These are phyloP conservation scores for Gobiocypris rarus DNA, from an alignment of 2,113 vertebrate genomes.

Conservation along the genomic window DNA sequence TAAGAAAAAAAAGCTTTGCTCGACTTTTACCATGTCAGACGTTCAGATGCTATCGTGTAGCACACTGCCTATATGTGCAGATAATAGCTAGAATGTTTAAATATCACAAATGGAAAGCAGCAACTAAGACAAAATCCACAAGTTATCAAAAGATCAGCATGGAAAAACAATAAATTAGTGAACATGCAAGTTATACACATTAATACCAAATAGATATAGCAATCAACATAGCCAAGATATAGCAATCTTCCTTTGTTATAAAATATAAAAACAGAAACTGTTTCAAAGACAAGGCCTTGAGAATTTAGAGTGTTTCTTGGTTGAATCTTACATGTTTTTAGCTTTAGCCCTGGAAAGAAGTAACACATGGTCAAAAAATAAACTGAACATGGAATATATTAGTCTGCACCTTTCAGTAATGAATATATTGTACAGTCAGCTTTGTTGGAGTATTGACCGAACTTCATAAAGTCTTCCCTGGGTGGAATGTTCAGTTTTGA, in stretches of 20 bases:
- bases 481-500: conserved; percentile 70
- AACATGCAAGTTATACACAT: background rate
- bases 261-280: background rate
- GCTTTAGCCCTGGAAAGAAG: background rate
- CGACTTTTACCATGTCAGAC: background rate
- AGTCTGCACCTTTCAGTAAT: background rate
- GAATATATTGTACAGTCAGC: background rate
- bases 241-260: too few species aligned
- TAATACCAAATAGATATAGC: too few species aligned
- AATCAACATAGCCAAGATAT: too few species aligned
- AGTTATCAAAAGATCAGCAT: background rate
- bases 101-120: background rate
- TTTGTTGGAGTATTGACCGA: background rate
- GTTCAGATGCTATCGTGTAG: background rate
- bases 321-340: background rate
- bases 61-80: background rate
- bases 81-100: background rate
- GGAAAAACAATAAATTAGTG: background rate
- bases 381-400: background rate
- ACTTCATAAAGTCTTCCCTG: conserved; percentile 31
- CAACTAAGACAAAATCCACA: background rate
- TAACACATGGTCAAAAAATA: background rate
- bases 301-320: conserved; percentile 14
- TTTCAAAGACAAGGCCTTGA: conserved; percentile 18
- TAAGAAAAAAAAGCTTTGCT: background rate